Evolutionary conservation across 2,888 invertebrate genomes (phyloP), one percentile per base, ranked within the genome.

Genomic region (Rhimphoctona megacephalus): DNA sequence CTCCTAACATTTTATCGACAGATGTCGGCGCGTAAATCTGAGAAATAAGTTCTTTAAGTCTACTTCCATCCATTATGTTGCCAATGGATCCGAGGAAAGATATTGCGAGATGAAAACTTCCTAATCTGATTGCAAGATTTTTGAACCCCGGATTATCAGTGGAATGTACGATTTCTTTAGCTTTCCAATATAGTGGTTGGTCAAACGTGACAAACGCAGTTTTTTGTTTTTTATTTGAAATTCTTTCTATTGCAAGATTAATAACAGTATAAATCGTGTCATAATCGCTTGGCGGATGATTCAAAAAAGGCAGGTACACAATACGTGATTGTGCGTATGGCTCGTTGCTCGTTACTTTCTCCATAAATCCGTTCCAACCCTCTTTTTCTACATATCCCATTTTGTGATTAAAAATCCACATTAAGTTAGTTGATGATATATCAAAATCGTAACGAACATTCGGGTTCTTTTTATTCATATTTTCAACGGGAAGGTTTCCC

Each of bases 71-170:
- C 84, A 84, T 84, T 30, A 82, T 74, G 5, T 7, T 22, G 22
- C 73, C 80, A 54, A 81, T 73, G n/a, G 36, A 46, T 43, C 80
- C 84, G 17, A 77, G 54, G 52, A 82, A 82, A 19, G 77, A 82
- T 52, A 82, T 67, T 1, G 30, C 17, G 52, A 79, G 46, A 77
- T 66, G 64, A 64, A 66, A 77, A 33, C 64, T 64, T 30, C 64
- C 76, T 77, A 77, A 77, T 77, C 64, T 22, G 49, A 77, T 30
- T 46, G 64, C 64, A 2, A 61, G 57, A 61, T 76, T 76, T 64
- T 76, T 72, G 25, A 76, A 61, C 22, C 61, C 61, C 43, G 76
- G 61, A 76, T 76, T 57, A 19, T 76, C 43, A 49, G 43, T 43
- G 2, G 76, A 76, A 76, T 76, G 76, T 64, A 76, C 8, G 25